Base-by-base conservation (phyloP, 2,888 invertebrate species). In the Aspidiotus rigidus region DNA sequence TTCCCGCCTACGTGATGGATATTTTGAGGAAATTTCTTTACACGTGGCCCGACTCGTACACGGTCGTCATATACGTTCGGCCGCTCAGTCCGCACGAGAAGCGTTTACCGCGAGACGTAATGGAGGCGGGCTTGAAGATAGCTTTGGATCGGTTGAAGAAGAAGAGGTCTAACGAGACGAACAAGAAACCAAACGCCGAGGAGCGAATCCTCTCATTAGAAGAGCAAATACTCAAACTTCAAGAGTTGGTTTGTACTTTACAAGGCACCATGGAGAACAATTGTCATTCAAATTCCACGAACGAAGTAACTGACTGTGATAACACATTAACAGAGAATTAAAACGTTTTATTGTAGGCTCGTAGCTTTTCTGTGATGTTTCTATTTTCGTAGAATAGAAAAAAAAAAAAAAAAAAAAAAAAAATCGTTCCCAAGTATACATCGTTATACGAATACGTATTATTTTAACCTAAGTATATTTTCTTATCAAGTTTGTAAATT, bases 21-120 rank as follows among this genome's bases (percentile, higher is more conserved):
- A 79, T 89, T 56, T 77, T 91, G 10, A 87, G 89, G 75, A 87
- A 88, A 76, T 88, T 90, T 0, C 88, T 90, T 0, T 78, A 90
- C 62, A 87, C 90, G 0, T 86, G 90, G 0, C 90, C 90, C 0
- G 88, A 89, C 74, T 90, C 90, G 0, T 88, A 90, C 74, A 80
- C 90, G 73, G 90, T 89, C 0, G 90, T 90, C 0, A 77, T 90
- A 49, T 89, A 89, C 74, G 90, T 91, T 0, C 88, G 90, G 77
- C 91, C 90, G 0, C 78, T 90, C 67, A 90, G 90, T 79, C 90
- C 90, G 0, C 84, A 89, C 72, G 90, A 91, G 76, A 89, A 88
- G 75, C 82, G 90, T 59, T 79, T 91, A 57, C 91, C 90, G 0
- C 82, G 85, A 69, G 89, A 90, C 73, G 87, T 91, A 74, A 83